Evolutionary conservation across 2,888 invertebrate species (phyloP).

Genomic region (Leucozona laternaria): DNA sequence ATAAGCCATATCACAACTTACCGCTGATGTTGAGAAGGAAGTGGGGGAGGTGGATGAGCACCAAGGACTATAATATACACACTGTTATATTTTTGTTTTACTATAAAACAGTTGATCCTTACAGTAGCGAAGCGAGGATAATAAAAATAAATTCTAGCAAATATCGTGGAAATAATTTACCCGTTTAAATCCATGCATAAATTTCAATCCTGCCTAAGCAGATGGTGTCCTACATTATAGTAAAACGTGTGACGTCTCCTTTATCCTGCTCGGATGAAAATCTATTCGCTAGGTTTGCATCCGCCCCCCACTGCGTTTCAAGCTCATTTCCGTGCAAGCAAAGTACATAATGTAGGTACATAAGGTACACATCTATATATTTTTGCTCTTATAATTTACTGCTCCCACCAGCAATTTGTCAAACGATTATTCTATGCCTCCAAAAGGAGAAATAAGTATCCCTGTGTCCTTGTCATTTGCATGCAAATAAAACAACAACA

Average conservation of each 20-base stretch:
- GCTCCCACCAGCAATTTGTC: constrained; percentile 63
- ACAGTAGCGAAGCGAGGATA: constrained; percentile 13
- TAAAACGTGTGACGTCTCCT: constrained; percentile 46
- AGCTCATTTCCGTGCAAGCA: not conserved
- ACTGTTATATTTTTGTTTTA: constrained; percentile 25
- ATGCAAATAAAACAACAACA: constrained; percentile 1
- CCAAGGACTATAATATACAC: not conserved
- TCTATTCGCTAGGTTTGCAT: constrained; percentile 35
- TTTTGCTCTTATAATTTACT: constrained; percentile 57
- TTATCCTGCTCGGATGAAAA: constrained; percentile 45
- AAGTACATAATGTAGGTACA: not conserved
- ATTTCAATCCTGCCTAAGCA: constrained; percentile 52
- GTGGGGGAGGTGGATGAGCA: not conserved
- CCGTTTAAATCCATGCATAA: constrained; percentile 56
- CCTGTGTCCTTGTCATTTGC: constrained; percentile 29
- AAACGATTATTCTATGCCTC: constrained; percentile 57
- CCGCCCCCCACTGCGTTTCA: not conserved
- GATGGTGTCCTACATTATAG: constrained; percentile 58
- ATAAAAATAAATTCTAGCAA: constrained; percentile 34
- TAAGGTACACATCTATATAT: not conserved
- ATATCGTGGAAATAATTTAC: constrained; percentile 49
- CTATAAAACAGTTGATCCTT: constrained; percentile 45
- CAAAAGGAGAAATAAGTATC: constrained; percentile 24
- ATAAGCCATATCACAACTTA: constrained; percentile 42
- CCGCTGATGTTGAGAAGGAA: not conserved